These are phyloP conservation scores for Poecilia latipinna DNA, from an alignment of 2,113 vertebrate species.

Conservation along the genomic window DNA sequence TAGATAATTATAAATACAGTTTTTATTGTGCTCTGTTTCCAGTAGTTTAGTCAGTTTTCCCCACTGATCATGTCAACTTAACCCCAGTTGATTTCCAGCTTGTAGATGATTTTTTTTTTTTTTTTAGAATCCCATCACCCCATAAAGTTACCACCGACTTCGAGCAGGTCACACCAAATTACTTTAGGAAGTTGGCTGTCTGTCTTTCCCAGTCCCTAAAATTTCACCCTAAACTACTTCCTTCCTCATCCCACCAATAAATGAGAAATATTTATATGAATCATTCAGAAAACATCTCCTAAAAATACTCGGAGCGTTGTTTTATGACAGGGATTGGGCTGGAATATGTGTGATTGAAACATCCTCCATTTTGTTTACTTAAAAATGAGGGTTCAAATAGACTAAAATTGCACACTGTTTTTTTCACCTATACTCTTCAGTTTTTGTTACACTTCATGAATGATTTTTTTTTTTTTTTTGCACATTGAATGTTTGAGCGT, in stretches of 20 bases:
- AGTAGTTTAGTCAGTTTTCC: too few relatives aligned
- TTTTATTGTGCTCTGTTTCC: too few relatives aligned
- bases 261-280: not conserved
- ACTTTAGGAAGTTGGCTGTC: too few relatives aligned
- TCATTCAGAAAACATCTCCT: not conserved
- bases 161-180: too few relatives aligned
- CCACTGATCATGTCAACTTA: too few relatives aligned
- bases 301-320: not conserved
- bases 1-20: too few relatives aligned
- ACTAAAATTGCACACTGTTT: not conserved
- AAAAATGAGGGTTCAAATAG: not conserved
- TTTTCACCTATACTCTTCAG: not conserved
- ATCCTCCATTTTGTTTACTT: not conserved
- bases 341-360: too few relatives aligned
- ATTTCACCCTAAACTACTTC: not conserved
- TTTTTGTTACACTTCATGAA: not conserved
- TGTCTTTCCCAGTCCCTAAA: not conserved
- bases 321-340: not conserved
- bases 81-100: too few relatives aligned
- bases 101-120: too few relatives aligned
- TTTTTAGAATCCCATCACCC: too few relatives aligned
- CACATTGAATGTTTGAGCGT: not conserved
- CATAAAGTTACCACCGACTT: too few relatives aligned
- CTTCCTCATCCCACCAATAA: not conserved
- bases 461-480: slow-evolving; percentile 6